Conservation (phyloP, 2,113 vertebrate genomes). For the Notothenia coriiceps region DNA sequence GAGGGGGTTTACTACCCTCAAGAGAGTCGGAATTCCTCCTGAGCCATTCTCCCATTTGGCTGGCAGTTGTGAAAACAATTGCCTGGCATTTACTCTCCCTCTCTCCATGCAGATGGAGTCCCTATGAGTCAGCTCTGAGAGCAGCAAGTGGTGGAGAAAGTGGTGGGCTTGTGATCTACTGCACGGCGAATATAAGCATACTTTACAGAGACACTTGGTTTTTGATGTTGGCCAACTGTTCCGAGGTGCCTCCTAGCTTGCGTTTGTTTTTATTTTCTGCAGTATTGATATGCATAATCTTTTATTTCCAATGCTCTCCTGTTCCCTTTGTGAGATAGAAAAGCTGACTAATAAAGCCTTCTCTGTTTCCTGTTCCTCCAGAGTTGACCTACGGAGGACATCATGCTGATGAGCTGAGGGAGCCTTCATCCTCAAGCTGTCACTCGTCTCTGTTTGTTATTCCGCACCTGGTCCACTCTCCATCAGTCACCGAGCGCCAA, state of each 20-base stretch:
- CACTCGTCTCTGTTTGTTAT: slow-evolving; percentile 49
- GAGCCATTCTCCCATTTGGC: slow-evolving; percentile 85
- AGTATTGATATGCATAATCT: slow-evolving; percentile 6
- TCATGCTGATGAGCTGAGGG: slow-evolving; percentile 76
- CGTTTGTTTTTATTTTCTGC: slow-evolving; percentile 15
- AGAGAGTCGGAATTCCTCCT: slow-evolving; percentile 84
- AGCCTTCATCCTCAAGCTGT: slow-evolving; percentile 48
- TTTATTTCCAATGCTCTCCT: not conserved
- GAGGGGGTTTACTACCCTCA: slow-evolving; percentile 77
- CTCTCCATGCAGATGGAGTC: slow-evolving; percentile 76
- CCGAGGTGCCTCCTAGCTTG: slow-evolving; percentile 23
- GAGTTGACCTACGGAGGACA: slow-evolving; percentile 65
- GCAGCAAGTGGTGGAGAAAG: slow-evolving; percentile 77
- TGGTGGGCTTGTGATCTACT: slow-evolving; percentile 71
- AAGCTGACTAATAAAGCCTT: slow-evolving; percentile 38
- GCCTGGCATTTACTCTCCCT: slow-evolving; percentile 81
- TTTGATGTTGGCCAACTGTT: slow-evolving; percentile 46
- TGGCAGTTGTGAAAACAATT: slow-evolving; percentile 88
- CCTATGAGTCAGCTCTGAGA: slow-evolving; percentile 82
- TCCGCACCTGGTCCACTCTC: slow-evolving; percentile 44
- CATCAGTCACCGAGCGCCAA: slow-evolving; percentile 39
- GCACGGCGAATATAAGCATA: slow-evolving; percentile 56
- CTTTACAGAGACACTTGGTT: slow-evolving; percentile 48
- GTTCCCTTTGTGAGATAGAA: not conserved
- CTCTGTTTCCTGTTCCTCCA: slow-evolving; percentile 55